phyloP scores from a whole-genome alignment of 1,140 invertebrate genomes.

The Trichoplusia ni region DNA sequence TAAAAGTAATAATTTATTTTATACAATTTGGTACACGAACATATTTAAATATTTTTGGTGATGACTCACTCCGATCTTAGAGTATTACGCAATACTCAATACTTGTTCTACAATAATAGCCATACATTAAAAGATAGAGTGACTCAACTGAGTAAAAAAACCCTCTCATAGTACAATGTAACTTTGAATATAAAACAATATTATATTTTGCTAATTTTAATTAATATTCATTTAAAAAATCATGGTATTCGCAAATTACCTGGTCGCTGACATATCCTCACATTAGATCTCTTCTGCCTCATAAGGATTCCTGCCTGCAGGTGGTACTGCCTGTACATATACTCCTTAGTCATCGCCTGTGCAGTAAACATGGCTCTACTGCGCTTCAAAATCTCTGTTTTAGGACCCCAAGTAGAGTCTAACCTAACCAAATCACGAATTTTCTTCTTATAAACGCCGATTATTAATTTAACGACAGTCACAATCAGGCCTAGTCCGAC shows the following conservation, averaged over 20 bases:
- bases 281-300: constrained; percentile 56
- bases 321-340: constrained; percentile 73
- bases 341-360: constrained; percentile 76
- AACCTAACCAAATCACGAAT: constrained; percentile 39
- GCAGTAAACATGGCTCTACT: constrained; percentile 72
- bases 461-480: constrained; percentile 41
- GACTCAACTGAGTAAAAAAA: constrained; percentile 39
- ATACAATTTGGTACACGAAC: constrained; percentile 34
- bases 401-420: constrained; percentile 62
- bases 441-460: constrained; percentile 42
- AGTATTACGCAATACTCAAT: constrained; percentile 68
- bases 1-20: constrained; percentile 31
- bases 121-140: constrained; percentile 43
- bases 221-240: background rate
- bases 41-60: constrained; percentile 61
- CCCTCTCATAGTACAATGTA: background rate
- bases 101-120: constrained; percentile 61
- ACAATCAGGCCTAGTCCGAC: constrained; percentile 29
- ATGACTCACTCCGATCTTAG: constrained; percentile 60
- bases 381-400: constrained; percentile 53
- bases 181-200: background rate
- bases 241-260: background rate
- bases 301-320: constrained; percentile 63
- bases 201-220: background rate
- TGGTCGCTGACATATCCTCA: constrained; percentile 11